phyloP scores from a whole-genome alignment of 2,888 invertebrate genomes.

The Trachelus stipa region DNA sequence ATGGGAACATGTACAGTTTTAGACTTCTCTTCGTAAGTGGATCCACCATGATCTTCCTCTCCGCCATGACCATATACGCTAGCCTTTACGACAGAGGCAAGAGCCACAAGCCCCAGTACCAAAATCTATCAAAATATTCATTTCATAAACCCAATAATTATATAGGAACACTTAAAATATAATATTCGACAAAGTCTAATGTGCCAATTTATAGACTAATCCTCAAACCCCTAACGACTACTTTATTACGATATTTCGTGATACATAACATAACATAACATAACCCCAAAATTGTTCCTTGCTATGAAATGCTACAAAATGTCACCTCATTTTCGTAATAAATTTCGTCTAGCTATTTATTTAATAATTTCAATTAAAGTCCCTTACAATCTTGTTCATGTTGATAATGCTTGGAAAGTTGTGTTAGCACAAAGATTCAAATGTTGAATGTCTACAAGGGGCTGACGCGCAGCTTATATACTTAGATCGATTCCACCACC shows the following conservation, averaged over 20 bases:
- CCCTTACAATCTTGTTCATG: constrained; percentile 55
- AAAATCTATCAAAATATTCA: constrained; percentile 42
- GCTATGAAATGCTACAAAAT: not conserved
- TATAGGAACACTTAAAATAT: not conserved
- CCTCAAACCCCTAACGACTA: not conserved
- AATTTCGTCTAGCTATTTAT: not conserved
- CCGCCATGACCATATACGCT: constrained; percentile 39
- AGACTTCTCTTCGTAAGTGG: constrained; percentile 60
- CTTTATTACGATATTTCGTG: not conserved
- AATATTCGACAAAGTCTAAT: not conserved
- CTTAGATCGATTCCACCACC: constrained; percentile 59
- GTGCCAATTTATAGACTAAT: not conserved
- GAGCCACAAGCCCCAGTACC: constrained; percentile 35
- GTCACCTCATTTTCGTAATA: not conserved
- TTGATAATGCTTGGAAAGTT: constrained; percentile 29
- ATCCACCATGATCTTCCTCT: constrained; percentile 47
- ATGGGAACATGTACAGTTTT: constrained; percentile 56
- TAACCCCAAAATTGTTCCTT: not conserved
- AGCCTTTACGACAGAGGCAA: constrained; percentile 37
- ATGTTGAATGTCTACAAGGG: constrained; percentile 49
- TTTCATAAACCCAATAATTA: not conserved
- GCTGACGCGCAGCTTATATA: constrained; percentile 57
- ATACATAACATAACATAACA: not conserved
- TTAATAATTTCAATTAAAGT: not conserved
- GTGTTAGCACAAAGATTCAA: constrained; percentile 29